Conservation (phyloP, 2,888 invertebrate genomes). For the Xanthia icteritia region DNA sequence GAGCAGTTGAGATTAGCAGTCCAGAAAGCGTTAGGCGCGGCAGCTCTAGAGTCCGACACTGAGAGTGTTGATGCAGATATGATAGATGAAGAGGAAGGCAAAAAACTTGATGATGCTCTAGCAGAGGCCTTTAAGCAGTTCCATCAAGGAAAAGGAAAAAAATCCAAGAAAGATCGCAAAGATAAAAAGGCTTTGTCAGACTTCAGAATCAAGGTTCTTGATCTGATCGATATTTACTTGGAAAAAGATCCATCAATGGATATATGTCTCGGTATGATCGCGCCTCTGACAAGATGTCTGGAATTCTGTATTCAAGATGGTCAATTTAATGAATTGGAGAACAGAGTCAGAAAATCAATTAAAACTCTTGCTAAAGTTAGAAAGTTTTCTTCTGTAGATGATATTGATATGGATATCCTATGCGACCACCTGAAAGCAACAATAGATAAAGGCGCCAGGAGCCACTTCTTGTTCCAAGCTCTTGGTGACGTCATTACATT, state of each 20-base stretch:
- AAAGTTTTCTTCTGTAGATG: conserved; percentile 90
- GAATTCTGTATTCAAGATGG: conserved; percentile 93
- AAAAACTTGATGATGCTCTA: conserved; percentile 93
- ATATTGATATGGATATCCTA: conserved; percentile 89
- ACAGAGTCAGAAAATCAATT: conserved; percentile 91
- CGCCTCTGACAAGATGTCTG: conserved; percentile 92
- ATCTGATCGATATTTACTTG: conserved; percentile 93
- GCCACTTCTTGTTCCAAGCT: conserved; percentile 92
- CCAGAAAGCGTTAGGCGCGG: conserved; percentile 92
- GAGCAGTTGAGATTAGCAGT: conserved; percentile 93
- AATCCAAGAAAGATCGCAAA: conserved; percentile 90
- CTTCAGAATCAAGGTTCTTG: conserved; percentile 93
- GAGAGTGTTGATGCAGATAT: conserved; percentile 94
- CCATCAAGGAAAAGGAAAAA: conserved; percentile 88
- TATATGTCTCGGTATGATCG: conserved; percentile 92
- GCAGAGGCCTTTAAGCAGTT: conserved; percentile 93
- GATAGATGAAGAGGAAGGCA: conserved; percentile 94
- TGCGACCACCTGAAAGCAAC: conserved; percentile 90
- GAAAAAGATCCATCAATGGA: conserved; percentile 93
- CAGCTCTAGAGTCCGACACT: conserved; percentile 90
- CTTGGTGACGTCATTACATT: conserved; percentile 92
- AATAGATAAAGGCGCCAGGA: conserved; percentile 92
- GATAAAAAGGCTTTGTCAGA: conserved; percentile 92
- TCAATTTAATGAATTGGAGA: conserved; percentile 92
- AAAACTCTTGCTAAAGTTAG: conserved; percentile 91